Conservation (phyloP, 2,888 invertebrate species). For the Drosophila tanythrix region DNA sequence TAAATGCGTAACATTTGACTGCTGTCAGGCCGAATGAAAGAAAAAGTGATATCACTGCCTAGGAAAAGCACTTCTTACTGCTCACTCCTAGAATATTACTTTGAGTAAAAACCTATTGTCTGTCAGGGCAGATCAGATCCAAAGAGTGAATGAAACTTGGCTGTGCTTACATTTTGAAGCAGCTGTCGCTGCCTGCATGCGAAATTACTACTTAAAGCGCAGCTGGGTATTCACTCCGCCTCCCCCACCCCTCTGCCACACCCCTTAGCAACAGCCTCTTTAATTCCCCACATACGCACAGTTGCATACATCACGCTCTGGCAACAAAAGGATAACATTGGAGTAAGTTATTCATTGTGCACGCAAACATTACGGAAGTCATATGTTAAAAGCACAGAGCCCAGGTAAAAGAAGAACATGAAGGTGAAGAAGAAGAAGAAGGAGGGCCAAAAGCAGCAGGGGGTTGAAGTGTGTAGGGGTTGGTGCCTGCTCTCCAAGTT, state of each 20-base stretch:
- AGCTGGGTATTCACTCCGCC: constrained; percentile 58
- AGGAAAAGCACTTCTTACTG: background rate
- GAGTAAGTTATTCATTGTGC: constrained; percentile 82
- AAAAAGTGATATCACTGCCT: background rate
- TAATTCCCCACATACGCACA: constrained; percentile 36
- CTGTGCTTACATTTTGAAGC: constrained; percentile 73
- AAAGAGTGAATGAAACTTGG: constrained; percentile 54
- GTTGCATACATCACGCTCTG: constrained; percentile 58
- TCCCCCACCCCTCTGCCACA: background rate
- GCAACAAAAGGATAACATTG: constrained; percentile 80
- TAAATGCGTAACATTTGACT: background rate
- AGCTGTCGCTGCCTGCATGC: constrained; percentile 77
- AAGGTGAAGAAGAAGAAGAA: constrained; percentile 12
- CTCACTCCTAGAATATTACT: background rate
- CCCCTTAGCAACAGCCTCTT: background rate
- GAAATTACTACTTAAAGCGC: constrained; percentile 80
- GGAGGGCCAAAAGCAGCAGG: constrained; percentile 50
- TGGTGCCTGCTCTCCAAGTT: constrained; percentile 56
- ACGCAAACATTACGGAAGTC: constrained; percentile 81
- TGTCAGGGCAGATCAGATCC: constrained; percentile 28
- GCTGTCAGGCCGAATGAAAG: background rate
- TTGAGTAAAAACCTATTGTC: background rate
- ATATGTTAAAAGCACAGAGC: constrained; percentile 76
- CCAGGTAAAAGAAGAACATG: constrained; percentile 48
- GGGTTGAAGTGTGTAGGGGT: background rate